These are phyloP conservation scores for Rhynchonycteris naso DNA, from an alignment of 2,797 vertebrate genomes.

Conservation along the genomic window DNA sequence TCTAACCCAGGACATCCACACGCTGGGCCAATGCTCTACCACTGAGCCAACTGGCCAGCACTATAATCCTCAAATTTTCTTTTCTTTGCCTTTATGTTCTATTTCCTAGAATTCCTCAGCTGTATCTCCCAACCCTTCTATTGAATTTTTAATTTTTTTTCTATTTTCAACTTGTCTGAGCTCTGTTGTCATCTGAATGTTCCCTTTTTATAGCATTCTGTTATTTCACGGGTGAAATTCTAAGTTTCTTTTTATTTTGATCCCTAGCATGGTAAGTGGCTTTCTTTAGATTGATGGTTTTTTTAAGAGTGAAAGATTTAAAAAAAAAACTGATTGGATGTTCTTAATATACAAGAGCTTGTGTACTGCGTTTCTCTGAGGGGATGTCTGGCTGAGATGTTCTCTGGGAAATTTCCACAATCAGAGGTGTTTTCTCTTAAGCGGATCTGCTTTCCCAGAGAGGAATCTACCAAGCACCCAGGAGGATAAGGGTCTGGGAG, in stretches of 20 bases:
- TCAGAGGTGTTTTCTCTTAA: not conserved
- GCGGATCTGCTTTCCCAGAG: not conserved
- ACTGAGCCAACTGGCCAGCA: too few relatives aligned
- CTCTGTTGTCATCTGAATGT: not conserved
- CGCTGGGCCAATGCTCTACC: too few relatives aligned
- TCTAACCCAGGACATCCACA: too few relatives aligned
- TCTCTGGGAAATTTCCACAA: not conserved
- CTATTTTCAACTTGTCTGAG: slow-evolving; percentile 2
- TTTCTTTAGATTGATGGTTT: not conserved
- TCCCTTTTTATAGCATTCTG: not conserved
- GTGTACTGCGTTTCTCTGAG: not conserved
- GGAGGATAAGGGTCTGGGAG: not conserved
- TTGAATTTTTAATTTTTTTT: slow-evolving; percentile 11
- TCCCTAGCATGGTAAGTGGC: not conserved
- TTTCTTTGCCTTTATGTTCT: slow-evolving; percentile 22
- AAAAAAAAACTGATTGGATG: not conserved
- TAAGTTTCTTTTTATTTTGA: not conserved
- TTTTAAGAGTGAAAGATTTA: not conserved
- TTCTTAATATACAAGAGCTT: not conserved
- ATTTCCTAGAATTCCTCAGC: not conserved
- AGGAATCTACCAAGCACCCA: not conserved
- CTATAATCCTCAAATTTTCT: not conserved
- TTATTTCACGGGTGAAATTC: not conserved
- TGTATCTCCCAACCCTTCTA: not conserved
- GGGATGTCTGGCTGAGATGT: not conserved